These are phyloP conservation scores for Macrochelys suwanniensis DNA, from an alignment of 2,797 vertebrate genomes.

Conservation along the genomic window DNA sequence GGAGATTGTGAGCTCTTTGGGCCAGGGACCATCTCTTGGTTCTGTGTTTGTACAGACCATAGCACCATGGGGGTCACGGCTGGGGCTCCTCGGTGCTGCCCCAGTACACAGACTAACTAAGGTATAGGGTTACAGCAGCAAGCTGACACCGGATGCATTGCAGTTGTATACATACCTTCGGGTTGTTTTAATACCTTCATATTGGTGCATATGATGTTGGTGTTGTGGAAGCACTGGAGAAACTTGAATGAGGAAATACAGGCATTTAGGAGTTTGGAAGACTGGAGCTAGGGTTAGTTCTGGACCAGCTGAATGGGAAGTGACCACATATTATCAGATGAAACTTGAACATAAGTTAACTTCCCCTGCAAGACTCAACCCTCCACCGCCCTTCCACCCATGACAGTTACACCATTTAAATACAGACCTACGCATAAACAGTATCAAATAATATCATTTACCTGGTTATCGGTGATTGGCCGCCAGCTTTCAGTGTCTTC, in stretches of 20 bases:
- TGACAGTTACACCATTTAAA: background rate
- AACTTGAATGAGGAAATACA: rapidly evolving
- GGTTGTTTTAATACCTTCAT: background rate
- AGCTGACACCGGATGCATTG: background rate
- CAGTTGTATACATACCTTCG: background rate
- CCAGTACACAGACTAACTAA: no score
- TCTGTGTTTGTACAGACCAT: background rate
- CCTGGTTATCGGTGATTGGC: background rate
- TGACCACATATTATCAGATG: background rate
- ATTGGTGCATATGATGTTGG: background rate
- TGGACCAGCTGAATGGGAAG: conserved; percentile 8
- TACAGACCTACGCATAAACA: background rate
- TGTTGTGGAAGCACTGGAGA: background rate
- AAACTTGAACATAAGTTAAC: rapidly evolving
- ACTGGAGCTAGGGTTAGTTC: background rate
- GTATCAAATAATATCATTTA: rapidly evolving
- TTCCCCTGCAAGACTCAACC: background rate
- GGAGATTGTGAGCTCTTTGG: background rate
- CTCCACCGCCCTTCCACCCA: rapidly evolving
- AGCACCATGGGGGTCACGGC: background rate
- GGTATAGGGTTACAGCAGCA: background rate
- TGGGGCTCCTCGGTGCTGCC: background rate
- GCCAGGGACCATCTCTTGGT: background rate
- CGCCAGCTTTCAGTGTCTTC: background rate
- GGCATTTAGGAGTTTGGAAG: background rate